Evolutionary conservation across 2,797 vertebrate genomes (phyloP), one percentile per base, ranked within the genome.

Genomic region (Sebastes aleutianus): DNA sequence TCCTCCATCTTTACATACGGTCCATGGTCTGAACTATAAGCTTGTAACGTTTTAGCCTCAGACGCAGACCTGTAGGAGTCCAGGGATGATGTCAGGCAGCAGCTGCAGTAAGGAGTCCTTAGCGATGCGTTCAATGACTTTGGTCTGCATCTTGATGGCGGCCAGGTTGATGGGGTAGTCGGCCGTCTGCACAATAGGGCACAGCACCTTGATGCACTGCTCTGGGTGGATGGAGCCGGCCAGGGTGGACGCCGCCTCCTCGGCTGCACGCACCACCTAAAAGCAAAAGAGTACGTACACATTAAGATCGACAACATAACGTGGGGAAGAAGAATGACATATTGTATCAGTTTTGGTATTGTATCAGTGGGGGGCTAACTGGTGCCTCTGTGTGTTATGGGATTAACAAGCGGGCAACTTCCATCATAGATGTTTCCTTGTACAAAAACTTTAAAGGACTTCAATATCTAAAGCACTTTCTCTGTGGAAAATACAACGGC

Each of bases 91-190:
- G 94, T 99, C 98, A 0, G 96, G 96, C 27, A 99, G 96, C 79
- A 99, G 96, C 88, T 97, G 96, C 83, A 97, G 93, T 75, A 99
- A 91, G 0, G 97, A 97, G 72, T 99, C 98, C 94, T 97, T 98
- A 87, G 96, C 90, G 64, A 99, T 98, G 92, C 97, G 97, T 93
- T 99, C 98, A 0, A 98, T 98, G 75, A 99, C 98, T 91, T 98
- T 99, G 0, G 97, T 97, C 91, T 99, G 98, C 98, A 99, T 99
- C 95, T 99, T 99, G 93, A 99, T 99, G 91, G 98, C 98, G 1
- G 98, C 98, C 68, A 99, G 95, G 86, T 99, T 99, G 93, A 99
- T 99, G 90, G 98, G 98, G 90, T 99, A 99, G 91, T 99, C 98
- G 2, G 98, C 98, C 0, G 98, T 99, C 95, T 99, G 98, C 84